These are phyloP conservation scores for Anneissia japonica DNA, from an alignment of 35 echinoderm and acorn worm species.

Conservation along the genomic window DNA sequence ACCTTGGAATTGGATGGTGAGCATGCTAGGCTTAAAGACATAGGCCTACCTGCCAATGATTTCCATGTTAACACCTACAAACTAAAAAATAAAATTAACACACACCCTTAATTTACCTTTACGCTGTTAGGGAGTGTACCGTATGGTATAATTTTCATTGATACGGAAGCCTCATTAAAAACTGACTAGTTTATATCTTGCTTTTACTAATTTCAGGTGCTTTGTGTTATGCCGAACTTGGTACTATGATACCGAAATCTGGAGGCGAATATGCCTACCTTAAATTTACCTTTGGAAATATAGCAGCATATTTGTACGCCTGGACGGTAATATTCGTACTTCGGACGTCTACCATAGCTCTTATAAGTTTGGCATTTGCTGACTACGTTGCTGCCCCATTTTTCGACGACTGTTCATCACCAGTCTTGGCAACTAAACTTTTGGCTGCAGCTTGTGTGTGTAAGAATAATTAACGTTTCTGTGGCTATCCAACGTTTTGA, in stretches of 20 bases:
- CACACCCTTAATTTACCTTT: no score
- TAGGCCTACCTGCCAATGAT: no score
- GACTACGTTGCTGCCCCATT: slow-evolving; percentile 15
- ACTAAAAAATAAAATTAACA: no score
- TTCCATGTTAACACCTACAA: no score
- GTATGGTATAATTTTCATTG: no score
- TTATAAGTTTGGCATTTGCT: slow-evolving; percentile 30
- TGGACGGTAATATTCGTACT: slow-evolving; percentile 24
- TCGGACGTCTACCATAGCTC: slow-evolving; percentile 10
- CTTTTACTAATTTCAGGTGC: slow-evolving; percentile 1
- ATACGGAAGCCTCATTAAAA: no score
- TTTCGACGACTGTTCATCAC: slow-evolving; percentile 7
- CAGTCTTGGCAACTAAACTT: neutral
- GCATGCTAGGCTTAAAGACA: no score
- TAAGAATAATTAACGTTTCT: slow-evolving; percentile 15
- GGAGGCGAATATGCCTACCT: slow-evolving; percentile 44
- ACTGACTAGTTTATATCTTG: no score
- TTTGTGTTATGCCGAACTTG: slow-evolving; percentile 36
- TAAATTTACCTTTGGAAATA: slow-evolving; percentile 13
- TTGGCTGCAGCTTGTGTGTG: slow-evolving; percentile 11
- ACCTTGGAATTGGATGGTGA: no score
- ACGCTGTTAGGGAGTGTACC: no score
- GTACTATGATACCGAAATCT: slow-evolving; percentile 41
- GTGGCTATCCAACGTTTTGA: no score
- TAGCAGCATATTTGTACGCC: neutral